Conservation (phyloP, 2,113 vertebrate genomes). For the Bufo gargarizans region DNA sequence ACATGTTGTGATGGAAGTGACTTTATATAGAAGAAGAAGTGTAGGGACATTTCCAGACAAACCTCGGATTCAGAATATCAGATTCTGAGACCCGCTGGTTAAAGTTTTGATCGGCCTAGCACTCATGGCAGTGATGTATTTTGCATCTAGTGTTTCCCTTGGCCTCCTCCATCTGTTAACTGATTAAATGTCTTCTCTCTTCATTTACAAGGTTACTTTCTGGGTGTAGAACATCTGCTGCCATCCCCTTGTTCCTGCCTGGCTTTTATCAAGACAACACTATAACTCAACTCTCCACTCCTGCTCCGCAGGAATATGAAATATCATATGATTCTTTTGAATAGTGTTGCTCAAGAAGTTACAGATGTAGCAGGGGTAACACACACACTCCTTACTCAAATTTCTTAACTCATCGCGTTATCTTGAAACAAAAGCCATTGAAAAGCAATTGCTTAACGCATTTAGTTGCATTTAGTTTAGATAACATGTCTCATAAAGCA, state of each 20-base stretch:
- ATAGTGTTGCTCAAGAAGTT: too few relatives aligned
- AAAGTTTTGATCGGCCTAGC: conserved; percentile 38
- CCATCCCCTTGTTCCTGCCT: conserved; percentile 15
- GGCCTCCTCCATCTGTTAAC: conserved; percentile 52
- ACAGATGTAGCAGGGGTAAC: too few relatives aligned
- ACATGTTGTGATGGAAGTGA: not conserved
- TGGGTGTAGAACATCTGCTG: conserved; percentile 53
- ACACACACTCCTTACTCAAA: too few relatives aligned
- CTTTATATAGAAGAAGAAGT: not conserved
- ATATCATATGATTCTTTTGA: not conserved
- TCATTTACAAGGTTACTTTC: conserved; percentile 56
- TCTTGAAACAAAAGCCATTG: too few relatives aligned
- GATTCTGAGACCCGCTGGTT: conserved; percentile 29
- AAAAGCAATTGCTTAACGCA: too few relatives aligned
- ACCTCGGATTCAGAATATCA: not conserved
- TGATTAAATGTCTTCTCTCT: conserved; percentile 51
- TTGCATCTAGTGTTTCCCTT: conserved; percentile 19
- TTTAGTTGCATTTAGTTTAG: too few relatives aligned
- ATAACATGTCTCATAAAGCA: too few relatives aligned
- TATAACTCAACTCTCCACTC: not conserved
- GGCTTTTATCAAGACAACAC: conserved; percentile 33
- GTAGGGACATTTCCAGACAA: not conserved
- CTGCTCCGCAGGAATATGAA: not conserved
- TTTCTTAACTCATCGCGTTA: too few relatives aligned
- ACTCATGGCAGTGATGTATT: conserved; percentile 43